These are phyloP conservation scores for Pogonocichla stellata DNA, from an alignment of 2,113 vertebrate genomes.

Conservation along the genomic window DNA sequence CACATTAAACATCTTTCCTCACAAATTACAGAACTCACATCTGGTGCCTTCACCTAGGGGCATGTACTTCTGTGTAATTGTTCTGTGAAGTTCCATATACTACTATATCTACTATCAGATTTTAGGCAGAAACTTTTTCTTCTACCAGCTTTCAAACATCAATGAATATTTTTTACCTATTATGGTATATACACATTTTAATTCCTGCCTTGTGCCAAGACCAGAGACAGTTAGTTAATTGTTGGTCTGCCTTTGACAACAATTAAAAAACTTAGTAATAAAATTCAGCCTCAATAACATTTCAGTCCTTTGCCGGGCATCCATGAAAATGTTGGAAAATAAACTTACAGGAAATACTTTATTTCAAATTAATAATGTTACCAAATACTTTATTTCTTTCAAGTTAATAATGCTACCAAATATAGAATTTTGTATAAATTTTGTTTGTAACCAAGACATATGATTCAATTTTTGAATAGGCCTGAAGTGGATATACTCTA, in stretches of 20 bases:
- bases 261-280: not conserved
- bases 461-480: not conserved
- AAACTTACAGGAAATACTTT: not conserved
- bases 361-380: not conserved
- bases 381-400: not conserved
- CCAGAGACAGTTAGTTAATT: constrained; percentile 31
- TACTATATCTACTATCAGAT: constrained; percentile 39
- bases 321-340: not conserved
- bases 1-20: constrained; percentile 1
- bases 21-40: constrained; percentile 11
- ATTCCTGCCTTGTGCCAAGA: constrained; percentile 34
- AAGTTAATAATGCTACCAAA: not conserved
- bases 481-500: not conserved
- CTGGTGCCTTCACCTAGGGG: constrained; percentile 22
- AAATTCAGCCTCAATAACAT: not conserved
- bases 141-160: constrained; percentile 23
- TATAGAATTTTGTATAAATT: not conserved
- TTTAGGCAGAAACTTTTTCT: constrained; percentile 47
- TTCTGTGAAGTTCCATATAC: not conserved
- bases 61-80: not conserved
- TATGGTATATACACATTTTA: constrained; percentile 51
- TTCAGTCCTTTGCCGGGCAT: not conserved
- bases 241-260: not conserved
- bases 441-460: not conserved
- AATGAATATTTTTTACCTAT: constrained; percentile 17